Conservation (phyloP, 2,113 vertebrate species). For the Catharus bicknelli region DNA sequence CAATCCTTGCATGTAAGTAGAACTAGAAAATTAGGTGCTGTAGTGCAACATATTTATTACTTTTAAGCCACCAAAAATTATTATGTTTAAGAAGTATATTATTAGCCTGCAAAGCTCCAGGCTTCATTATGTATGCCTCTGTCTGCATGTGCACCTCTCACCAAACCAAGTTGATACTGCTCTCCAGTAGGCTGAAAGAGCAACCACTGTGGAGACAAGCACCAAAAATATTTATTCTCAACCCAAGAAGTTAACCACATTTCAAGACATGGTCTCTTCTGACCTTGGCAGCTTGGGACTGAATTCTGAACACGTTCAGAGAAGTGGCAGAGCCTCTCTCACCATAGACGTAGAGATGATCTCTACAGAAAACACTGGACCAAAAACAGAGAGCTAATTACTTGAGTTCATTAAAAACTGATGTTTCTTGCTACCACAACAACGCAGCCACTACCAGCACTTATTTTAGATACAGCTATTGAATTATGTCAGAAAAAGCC, state of each 20-base stretch:
- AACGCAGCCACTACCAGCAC: background rate
- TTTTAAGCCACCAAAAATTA: background rate
- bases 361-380: background rate
- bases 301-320: background rate
- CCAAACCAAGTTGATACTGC: background rate
- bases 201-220: background rate
- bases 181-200: background rate
- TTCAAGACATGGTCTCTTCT: background rate
- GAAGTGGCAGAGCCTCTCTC: background rate
- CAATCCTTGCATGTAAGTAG: background rate
- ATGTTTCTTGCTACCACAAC: conserved; percentile 22
- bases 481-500: conserved; percentile 9
- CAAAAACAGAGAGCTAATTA: background rate
- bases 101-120: background rate
- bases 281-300: background rate
- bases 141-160: background rate
- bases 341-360: background rate
- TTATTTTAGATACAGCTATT: conserved; percentile 23
- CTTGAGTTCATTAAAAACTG: background rate
- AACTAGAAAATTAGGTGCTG: background rate
- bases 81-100: background rate
- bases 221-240: background rate
- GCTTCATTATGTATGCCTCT: background rate
- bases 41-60: background rate
- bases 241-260: background rate